phyloP scores from a whole-genome alignment of 2,113 vertebrate genomes.

The Cryptotis parvus region DNA sequence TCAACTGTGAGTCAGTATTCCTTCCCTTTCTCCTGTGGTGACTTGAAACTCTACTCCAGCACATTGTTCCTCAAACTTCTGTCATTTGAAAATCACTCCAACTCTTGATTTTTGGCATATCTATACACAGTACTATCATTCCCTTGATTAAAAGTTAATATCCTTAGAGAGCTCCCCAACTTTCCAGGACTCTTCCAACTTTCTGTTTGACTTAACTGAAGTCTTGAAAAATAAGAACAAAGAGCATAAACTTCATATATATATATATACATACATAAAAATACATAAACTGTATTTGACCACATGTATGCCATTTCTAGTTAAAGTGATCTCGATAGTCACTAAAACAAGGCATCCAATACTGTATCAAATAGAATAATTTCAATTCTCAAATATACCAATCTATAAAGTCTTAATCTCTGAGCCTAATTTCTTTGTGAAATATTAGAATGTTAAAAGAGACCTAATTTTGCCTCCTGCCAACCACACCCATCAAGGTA shows the following conservation, averaged over 20 bases:
- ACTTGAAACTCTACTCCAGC: not conserved
- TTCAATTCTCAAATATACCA: not conserved
- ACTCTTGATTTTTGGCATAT: not conserved
- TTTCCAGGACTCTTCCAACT: not conserved
- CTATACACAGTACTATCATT: not conserved
- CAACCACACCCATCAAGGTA: not conserved
- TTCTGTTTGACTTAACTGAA: not conserved
- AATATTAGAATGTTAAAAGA: not conserved
- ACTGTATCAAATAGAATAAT: not conserved
- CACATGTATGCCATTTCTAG: not conserved
- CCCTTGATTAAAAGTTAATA: not conserved
- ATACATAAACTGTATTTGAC: no score
- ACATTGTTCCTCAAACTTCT: not conserved
- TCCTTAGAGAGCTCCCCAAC: no score
- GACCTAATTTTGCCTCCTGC: not conserved
- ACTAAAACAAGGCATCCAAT: not conserved
- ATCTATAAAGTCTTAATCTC: not conserved
- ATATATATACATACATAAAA: no score
- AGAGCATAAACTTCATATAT: not conserved
- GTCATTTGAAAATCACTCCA: not conserved
- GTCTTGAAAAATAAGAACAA: not conserved
- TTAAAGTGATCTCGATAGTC: not conserved
- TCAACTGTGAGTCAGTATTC: not conserved
- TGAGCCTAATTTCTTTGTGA: not conserved
- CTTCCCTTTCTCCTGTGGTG: not conserved